Evolutionary conservation across 2,113 vertebrate species (phyloP).

Genomic region (Clarias macrocephalus): DNA sequence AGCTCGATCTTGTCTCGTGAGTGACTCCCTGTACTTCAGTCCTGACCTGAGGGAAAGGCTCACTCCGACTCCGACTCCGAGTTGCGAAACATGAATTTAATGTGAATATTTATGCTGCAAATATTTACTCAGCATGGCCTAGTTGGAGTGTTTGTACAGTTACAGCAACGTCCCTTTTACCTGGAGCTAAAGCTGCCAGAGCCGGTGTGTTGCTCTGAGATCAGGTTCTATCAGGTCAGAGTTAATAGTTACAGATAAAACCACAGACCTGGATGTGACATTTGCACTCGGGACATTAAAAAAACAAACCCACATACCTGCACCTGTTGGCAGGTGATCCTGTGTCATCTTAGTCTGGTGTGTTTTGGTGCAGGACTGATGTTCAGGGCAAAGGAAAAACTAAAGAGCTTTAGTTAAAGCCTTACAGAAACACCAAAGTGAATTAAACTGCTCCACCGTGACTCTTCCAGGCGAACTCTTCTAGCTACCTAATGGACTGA

Average conservation of each 20-base stretch:
- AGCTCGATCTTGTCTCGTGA: not conserved
- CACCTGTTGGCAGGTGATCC: too few species aligned
- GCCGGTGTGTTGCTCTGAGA: not conserved
- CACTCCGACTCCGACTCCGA: not conserved
- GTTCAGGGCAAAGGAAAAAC: too few species aligned
- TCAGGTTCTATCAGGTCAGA: not conserved
- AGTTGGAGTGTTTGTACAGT: conserved; percentile 22
- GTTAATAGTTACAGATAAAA: not conserved
- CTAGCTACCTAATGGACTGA: too few species aligned
- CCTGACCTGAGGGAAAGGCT: not conserved
- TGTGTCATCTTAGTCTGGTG: too few species aligned
- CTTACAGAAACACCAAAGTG: too few species aligned
- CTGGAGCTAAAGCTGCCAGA: not conserved
- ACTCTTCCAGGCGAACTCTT: too few species aligned
- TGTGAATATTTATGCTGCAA: conserved; percentile 16
- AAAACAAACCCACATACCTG: too few species aligned
- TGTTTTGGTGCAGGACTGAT: too few species aligned
- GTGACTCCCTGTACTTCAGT: not conserved
- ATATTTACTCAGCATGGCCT: conserved; percentile 24
- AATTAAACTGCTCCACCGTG: too few species aligned
- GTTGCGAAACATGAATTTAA: not conserved
- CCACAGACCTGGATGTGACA: not conserved
- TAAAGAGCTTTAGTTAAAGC: too few species aligned
- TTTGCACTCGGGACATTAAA: not conserved
- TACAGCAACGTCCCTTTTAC: not conserved